Evolutionary conservation across 2,797 vertebrate species (phyloP).

Genomic region (Poecilia picta): DNA sequence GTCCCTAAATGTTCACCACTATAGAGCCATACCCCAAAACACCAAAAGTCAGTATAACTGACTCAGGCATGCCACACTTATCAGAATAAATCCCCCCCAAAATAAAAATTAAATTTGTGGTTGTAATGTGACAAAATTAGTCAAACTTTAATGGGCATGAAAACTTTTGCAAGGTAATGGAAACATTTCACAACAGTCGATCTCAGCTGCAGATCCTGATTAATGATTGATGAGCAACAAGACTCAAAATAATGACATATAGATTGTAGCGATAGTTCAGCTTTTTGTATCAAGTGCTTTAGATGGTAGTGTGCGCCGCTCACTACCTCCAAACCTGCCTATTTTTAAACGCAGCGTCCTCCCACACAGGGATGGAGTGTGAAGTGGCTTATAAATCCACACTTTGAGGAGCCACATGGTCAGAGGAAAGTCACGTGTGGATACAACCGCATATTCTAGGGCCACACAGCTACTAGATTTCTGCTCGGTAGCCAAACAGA

Average conservation of each 20-base stretch:
- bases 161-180: constrained; percentile 5
- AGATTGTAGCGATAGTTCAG: constrained; percentile 55
- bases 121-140: background rate
- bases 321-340: constrained; percentile 79
- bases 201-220: constrained; percentile 18
- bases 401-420: constrained; percentile 74
- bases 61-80: constrained; percentile 1
- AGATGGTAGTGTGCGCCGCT: constrained; percentile 62
- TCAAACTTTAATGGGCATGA: background rate
- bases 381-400: constrained; percentile 78
- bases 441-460: constrained; percentile 59
- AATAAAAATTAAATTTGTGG: background rate
- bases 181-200: constrained; percentile 17
- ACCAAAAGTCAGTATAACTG: background rate
- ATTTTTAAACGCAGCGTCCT: constrained; percentile 79
- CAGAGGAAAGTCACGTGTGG: constrained; percentile 75
- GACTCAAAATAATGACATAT: constrained; percentile 55
- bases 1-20: background rate
- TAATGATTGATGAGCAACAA: constrained; percentile 49
- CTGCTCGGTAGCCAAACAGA: constrained; percentile 43
- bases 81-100: background rate
- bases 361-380: constrained; percentile 79
- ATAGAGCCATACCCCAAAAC: background rate
- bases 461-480: constrained; percentile 46
- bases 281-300: constrained; percentile 60